Base-by-base conservation (phyloP, 37 sponge, comb jelly and placozoan species). In the Diacarnus erythraeanus region DNA sequence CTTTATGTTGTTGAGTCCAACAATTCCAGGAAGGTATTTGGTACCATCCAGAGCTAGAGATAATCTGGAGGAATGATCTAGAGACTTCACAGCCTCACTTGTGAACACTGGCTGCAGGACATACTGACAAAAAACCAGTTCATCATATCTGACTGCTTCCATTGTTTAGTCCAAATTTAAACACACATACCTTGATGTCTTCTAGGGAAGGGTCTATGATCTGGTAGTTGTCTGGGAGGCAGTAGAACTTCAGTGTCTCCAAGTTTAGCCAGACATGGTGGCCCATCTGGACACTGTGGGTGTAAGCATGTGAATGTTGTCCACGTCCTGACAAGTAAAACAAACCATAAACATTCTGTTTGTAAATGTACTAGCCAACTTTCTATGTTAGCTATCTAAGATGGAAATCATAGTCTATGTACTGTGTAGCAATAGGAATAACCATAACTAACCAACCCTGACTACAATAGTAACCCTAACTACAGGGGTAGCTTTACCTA, bases 261-360 rank as follows among this genome's bases (percentile, higher is more conserved):
- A 98, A 77, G 77, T 96, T 96, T 34, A 98, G 85, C 74, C 81
- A 96, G 47, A 98, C 96, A 74, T 91, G 97, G 63, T 98, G 99
- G 27, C 56, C 54, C 63, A 87, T 35, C 60, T 93, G 95, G 0
- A 97, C 98, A 85, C 97, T 96, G 96, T 98, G 99, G 23, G 96
- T 98, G 80, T 98, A 93, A 22, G 96, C 99, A 77, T 96, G 94
- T 0, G 96, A 93, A 82, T 91, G 77, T 39, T 82, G 77, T 9
- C 99, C 99, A 38, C 99, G 87, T 31, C 99, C 99, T 96, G 63
- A n/a, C n/a, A n/a, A n/a, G n/a, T n/a, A n/a, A n/a, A n/a, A n/a
- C n/a, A n/a, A n/a, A n/a, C n/a, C n/a, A n/a, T n/a, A n/a, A n/a
- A n/a, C n/a, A n/a, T n/a, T n/a, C n/a, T n/a, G n/a, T n/a, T n/a